Base-by-base conservation (phyloP, 2,888 invertebrate species). In the Conomelus anceps region DNA sequence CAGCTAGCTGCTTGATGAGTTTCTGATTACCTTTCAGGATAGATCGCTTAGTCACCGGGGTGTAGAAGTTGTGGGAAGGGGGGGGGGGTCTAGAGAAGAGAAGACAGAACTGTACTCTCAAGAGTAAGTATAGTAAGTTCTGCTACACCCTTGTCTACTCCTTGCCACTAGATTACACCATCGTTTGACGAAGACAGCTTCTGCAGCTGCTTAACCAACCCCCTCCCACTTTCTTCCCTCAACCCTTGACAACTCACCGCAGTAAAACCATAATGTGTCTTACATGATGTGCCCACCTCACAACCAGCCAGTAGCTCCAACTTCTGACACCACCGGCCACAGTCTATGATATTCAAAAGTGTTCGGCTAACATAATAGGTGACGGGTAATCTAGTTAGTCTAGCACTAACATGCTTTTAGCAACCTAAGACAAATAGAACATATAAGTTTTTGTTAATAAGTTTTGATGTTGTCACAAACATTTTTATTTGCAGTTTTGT, bases 21-120 rank as follows among this genome's bases (percentile, higher is more conserved):
- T 86, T 86, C 86, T 86, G 86, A 86, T 86, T 86, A 86, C 86
- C 86, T 86, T 86, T 86, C 24, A 86, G 26, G 23, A 86, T 86
- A 86, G 86, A 86, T 86, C 86, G 86, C 24, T 86, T 86, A 86
- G 86, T 86, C 86, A 86, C 86, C 22, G 23, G 85, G 22, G 22
- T 20, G 22, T 7, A n/a, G 85, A 13, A n/a, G n/a, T n/a, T n/a
- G n/a, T n/a, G 6, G n/a, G 85, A n/a, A 1, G 34, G 34, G 34
- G 6, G 11, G 34, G 11, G 34, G 34, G n/a, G n/a, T 20, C 3
- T n/a, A 63, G 63, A 13, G 63, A 0, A 63, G 63, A n/a, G 13
- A 63, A 63, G 63, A 63, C 63, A 63, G 63, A 63, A 63, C 63
- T 63, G n/a, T 63, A 4, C 26, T 26, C 26, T 7, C 26, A 26